Percentiles rank a stretch among this genome's conserved stretches.
phyloP scores from a whole-genome alignment of 92 coral and sea anemone species.

The Parazoanthus atlanticus region DNA sequence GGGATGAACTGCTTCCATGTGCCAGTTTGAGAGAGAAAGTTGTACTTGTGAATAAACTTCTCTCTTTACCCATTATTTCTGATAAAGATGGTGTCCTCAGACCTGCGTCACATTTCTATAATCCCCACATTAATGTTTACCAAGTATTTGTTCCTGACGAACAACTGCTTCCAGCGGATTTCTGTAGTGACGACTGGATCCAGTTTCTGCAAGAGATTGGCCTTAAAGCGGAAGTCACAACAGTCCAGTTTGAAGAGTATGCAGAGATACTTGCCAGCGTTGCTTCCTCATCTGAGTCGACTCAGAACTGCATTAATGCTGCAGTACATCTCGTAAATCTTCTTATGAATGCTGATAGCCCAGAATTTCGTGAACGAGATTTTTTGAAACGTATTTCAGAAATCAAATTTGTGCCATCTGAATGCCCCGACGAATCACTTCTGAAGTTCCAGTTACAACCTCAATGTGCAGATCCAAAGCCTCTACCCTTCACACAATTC shows the following conservation, averaged over 20 bases:
- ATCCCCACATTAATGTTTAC: slow-evolving; percentile 32
- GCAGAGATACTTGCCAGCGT: slow-evolving; percentile 23
- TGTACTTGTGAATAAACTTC: slow-evolving; percentile 35
- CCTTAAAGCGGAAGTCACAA: slow-evolving; percentile 38
- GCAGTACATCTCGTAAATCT: slow-evolving; percentile 29
- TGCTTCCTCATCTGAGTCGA: background rate
- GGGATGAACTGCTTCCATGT: slow-evolving; percentile 22
- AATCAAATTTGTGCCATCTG: slow-evolving; percentile 49
- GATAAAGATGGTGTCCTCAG: slow-evolving; percentile 33
- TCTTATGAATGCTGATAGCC: slow-evolving; percentile 22
- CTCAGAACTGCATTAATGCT: background rate
- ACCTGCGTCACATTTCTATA: slow-evolving; percentile 45
- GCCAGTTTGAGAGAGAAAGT: background rate
- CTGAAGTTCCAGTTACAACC: slow-evolving; percentile 39
- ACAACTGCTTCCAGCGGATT: slow-evolving; percentile 41
- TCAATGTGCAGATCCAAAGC: background rate
- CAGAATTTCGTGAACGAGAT: slow-evolving; percentile 15
- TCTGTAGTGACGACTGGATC: slow-evolving; percentile 34
- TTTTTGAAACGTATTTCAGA: slow-evolving; percentile 48
- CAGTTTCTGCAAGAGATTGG: slow-evolving; percentile 47
- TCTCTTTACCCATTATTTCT: slow-evolving; percentile 29
- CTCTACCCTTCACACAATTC: slow-evolving; percentile 28
- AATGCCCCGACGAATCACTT: slow-evolving; percentile 2
- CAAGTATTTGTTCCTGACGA: slow-evolving; percentile 8
- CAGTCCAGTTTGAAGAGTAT: slow-evolving; percentile 28